phyloP scores from a whole-genome alignment of 2,888 invertebrate species.

The Phyto melanocephala region DNA sequence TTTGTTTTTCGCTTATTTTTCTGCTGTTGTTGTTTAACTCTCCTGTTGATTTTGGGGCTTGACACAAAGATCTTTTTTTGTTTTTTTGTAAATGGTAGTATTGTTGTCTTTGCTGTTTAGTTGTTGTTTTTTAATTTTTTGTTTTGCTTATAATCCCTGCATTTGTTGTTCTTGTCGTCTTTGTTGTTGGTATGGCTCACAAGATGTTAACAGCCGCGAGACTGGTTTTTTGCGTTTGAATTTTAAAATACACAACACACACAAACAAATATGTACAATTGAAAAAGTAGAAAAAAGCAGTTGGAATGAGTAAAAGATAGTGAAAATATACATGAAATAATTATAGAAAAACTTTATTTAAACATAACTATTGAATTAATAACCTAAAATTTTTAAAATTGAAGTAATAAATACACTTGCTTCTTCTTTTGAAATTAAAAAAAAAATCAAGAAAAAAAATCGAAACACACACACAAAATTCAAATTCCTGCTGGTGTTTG shows the following conservation, averaged over 20 bases:
- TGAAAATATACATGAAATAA: constrained; percentile 4
- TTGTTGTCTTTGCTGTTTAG: constrained; percentile 15
- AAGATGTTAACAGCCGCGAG: constrained; percentile 53
- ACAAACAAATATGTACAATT: constrained; percentile 10
- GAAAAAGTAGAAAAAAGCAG: constrained; percentile 34
- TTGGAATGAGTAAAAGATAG: constrained; percentile 38
- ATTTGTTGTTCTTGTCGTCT: constrained; percentile 34
- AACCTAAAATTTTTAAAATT: too few species aligned
- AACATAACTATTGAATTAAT: background rate
- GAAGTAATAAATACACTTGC: too few species aligned
- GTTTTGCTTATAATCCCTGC: constrained; percentile 33
- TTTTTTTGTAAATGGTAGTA: background rate
- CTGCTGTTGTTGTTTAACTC: constrained; percentile 38
- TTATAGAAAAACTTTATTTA: background rate
- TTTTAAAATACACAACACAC: constrained; percentile 39
- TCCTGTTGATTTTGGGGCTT: constrained; percentile 46
- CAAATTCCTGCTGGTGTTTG: constrained; percentile 51
- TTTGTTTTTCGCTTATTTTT: constrained; percentile 26
- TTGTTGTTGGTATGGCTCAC: background rate
- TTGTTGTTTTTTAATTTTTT: constrained; percentile 13
- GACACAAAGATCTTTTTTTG: constrained; percentile 26
- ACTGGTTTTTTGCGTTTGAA: constrained; percentile 59
- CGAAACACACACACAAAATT: background rate
- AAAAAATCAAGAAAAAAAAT: background rate
- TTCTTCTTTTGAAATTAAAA: too few species aligned